Percentiles rank a stretch among this genome's conserved stretches.
These are phyloP conservation scores for Setophaga kirtlandii DNA, from an alignment of 2,113 vertebrate species.

Conservation along the genomic window DNA sequence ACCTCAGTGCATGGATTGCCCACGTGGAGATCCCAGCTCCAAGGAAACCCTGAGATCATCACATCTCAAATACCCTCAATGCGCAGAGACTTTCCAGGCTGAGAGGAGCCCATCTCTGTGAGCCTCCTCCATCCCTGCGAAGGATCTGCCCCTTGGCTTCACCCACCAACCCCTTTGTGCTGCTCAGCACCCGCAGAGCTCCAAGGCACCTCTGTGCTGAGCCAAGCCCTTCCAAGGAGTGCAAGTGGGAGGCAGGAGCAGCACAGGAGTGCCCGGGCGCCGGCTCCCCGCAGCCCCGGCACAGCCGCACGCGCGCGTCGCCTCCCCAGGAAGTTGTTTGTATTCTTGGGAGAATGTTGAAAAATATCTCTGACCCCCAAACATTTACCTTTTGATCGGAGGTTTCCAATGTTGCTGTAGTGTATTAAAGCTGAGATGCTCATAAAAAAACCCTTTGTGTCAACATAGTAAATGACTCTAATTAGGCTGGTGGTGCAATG, in stretches of 20 bases:
- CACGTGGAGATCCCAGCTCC: accelerated
- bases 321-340: slow-evolving; percentile 57
- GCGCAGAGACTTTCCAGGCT: too few relatives aligned
- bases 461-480: slow-evolving; percentile 77
- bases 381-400: slow-evolving; percentile 70
- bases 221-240: not conserved
- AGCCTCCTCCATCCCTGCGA: accelerated
- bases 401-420: slow-evolving; percentile 69
- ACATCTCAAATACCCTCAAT: accelerated
- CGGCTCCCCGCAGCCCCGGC: accelerated
- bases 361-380: slow-evolving; percentile 70
- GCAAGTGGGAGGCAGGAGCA: not conserved
- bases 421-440: slow-evolving; percentile 73
- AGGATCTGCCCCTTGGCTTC: not conserved
- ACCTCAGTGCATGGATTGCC: accelerated
- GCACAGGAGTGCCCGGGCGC: accelerated
- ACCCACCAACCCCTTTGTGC: not conserved
- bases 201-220: not conserved
- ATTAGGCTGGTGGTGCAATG: slow-evolving; percentile 74
- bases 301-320: not conserved
- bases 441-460: slow-evolving; percentile 73
- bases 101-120: not conserved
- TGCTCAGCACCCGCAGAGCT: not conserved
- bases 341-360: slow-evolving; percentile 63
- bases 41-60: not conserved